phyloP scores from a whole-genome alignment of 2,113 vertebrate genomes.

The Blennius ocellaris region DNA sequence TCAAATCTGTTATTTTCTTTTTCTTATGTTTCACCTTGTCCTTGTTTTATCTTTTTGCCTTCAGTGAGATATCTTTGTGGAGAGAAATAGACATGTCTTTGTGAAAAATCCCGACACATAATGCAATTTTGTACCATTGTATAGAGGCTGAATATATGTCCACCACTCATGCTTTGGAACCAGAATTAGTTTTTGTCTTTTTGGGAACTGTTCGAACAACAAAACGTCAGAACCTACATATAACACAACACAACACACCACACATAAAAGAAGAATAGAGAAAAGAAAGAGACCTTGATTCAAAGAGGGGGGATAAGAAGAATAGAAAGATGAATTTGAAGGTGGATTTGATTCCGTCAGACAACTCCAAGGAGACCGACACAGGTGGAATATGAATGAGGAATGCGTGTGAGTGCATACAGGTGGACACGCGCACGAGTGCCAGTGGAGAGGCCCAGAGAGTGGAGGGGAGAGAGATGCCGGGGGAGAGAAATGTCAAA shows the following conservation, averaged over 20 bases:
- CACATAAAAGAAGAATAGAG: conserved; percentile 40
- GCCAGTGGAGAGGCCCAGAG: conserved; percentile 38
- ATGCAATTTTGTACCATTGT: conserved; percentile 8
- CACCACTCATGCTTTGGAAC: not conserved
- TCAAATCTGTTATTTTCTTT: conserved; percentile 15
- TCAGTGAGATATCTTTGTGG: conserved; percentile 2
- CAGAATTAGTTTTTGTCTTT: conserved; percentile 8
- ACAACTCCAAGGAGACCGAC: conserved; percentile 77
- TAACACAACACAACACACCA: conserved; percentile 38
- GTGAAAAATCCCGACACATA: not conserved
- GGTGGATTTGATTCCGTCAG: conserved; percentile 78
- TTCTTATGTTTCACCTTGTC: conserved; percentile 48
- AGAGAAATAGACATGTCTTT: not conserved
- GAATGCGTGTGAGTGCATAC: conserved; percentile 22
- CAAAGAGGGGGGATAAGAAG: conserved; percentile 63
- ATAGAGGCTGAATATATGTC: not conserved
- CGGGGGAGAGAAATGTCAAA: conserved; percentile 46
- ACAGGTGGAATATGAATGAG: conserved; percentile 79
- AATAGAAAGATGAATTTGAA: conserved; percentile 78
- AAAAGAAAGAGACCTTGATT: conserved; percentile 65
- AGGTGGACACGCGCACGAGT: conserved; percentile 25
- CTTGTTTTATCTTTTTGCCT: conserved; percentile 32
- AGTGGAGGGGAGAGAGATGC: conserved; percentile 22
- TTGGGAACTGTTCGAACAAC: conserved; percentile 22
- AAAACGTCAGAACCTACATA: not conserved